Conservation (phyloP, 1,140 invertebrate species). For the Mamestra configurata region DNA sequence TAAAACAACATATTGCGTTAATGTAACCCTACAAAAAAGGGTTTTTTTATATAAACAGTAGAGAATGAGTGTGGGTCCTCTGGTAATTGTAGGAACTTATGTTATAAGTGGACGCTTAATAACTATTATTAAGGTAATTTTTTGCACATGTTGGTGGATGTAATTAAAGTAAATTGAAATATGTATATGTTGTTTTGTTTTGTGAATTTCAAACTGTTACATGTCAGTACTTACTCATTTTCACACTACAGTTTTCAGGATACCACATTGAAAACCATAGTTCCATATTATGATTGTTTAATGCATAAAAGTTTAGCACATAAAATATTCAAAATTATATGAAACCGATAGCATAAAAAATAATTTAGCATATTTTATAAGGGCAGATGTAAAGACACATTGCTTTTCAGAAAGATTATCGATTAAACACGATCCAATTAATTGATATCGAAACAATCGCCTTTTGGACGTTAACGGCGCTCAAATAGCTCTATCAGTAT, state of each 20-base stretch:
- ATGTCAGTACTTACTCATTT: too few relatives aligned
- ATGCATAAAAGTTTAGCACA: too few relatives aligned
- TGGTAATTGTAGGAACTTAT: slow-evolving; percentile 7
- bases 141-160: slow-evolving; percentile 9
- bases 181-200: too few relatives aligned
- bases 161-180: background rate
- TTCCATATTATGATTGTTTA: background rate
- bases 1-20: slow-evolving; percentile 67
- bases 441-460: slow-evolving; percentile 85
- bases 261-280: too few relatives aligned
- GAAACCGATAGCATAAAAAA: slow-evolving; percentile 57
- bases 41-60: slow-evolving; percentile 47
- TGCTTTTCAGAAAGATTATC: slow-evolving; percentile 79
- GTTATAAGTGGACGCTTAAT: slow-evolving; percentile 38
- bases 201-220: too few relatives aligned
- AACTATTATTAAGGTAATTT: slow-evolving; percentile 14
- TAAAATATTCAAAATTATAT: slow-evolving; percentile 45
- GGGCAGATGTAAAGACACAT: slow-evolving; percentile 84
- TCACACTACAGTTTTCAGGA: too few relatives aligned
- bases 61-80: slow-evolving; percentile 22
- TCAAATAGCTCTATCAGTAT: slow-evolving; percentile 85
- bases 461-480: slow-evolving; percentile 74
- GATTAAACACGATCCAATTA: slow-evolving; percentile 87
- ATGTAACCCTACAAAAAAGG: slow-evolving; percentile 53
- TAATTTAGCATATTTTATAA: slow-evolving; percentile 67